Evolutionary conservation across 2,797 vertebrate species (phyloP), one percentile per base, ranked within the genome.

Genomic region (Pseudotriccus pelzelni): DNA sequence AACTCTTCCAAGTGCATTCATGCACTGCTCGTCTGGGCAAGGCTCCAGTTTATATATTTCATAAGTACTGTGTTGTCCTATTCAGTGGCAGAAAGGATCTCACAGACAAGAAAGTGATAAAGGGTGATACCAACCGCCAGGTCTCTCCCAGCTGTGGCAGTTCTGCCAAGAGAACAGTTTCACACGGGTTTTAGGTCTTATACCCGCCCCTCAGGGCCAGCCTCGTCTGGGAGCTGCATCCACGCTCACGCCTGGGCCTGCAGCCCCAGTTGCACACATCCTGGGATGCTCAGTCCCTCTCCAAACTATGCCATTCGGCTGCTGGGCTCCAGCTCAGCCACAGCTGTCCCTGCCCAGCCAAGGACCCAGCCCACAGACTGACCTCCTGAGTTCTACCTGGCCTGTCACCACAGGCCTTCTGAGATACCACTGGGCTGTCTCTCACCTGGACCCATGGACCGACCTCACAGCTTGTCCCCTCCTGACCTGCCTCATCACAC

Each of bases 371-470:
- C 24, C 46, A 59, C 27, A 28, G 36, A 7, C 21, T n/a, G 56
- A n/a, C 12, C 23, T 53, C 22, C 63, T 22, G 37, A 74, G 60
- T n/a, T 53, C 32, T 6, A 8, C 6, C 24, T 4, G 2, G 49
- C 16, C 36, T 4, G 1, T 9, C 44, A 37, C 59, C 14, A 3
- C 0, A 0, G 62, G 32, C 5, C 36, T 32, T 34, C 16, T 10
- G 41, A 28, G 69, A 4, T 14, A 47, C 4, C 60, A 6, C 13
- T 0, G 34, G 13, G 25, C 34, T 55, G 17, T 30, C 43, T 81
- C 59, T 53, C 39, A 55, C 20, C 36, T 7, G 19, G 19, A 66
- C 2, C 28, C 14, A 12, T 1, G 1, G n/a, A 32, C 39, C 41
- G 67, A 53, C 7, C 17, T 70, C 75, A 11, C 47, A 69, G 62